Base-by-base conservation (phyloP, 2,113 vertebrate species). In the Crotalus helleri region DNA sequence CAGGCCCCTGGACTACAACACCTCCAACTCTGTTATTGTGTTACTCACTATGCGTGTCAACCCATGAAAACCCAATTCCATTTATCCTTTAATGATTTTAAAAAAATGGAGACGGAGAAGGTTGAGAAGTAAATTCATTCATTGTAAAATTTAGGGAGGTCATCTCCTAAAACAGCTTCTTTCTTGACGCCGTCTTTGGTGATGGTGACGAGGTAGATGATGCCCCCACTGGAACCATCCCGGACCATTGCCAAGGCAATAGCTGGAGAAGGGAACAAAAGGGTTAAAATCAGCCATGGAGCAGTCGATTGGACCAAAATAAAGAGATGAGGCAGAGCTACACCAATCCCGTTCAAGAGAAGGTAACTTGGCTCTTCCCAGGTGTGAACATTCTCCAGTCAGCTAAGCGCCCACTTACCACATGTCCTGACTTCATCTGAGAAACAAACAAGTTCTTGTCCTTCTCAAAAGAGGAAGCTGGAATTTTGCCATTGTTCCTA, bases 211-310 rank as follows among this genome's bases (percentile, higher is more conserved):
- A 99, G 89, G 85, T 98, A 98, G 0, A 98, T 98, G 93, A 99
- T 98, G 0, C 98, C 98, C 0, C 98, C 98, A 0, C 98, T 99
- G 29, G 98, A 98, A 24, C 98, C 98, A 0, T 99, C 98, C 6
- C 98, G 97, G 91, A 90, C 95, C 98, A 99, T 99, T 0, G 98
- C 98, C 97, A 99, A 91, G 85, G 98, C 54, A 0, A 99, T 97
- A 46, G 98, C 98, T 99, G 91, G 46, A 49, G 64, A 81, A 90
- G 23, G 39, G 11, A 88, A 29, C 88, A 12, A 92, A 23, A 53
- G 46, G 10, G 24, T 51, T 87, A 87, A 46, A 69, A 91, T 57
- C 9, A 12, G 57, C 3, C 57, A 3, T 7, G 5, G 4, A 44
- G 21, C 19, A 44, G 46, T 29, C 0, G 26, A 6, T 44, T 39